Conservation (phyloP, 2,797 vertebrate species). For the Phataginus tricuspis region DNA sequence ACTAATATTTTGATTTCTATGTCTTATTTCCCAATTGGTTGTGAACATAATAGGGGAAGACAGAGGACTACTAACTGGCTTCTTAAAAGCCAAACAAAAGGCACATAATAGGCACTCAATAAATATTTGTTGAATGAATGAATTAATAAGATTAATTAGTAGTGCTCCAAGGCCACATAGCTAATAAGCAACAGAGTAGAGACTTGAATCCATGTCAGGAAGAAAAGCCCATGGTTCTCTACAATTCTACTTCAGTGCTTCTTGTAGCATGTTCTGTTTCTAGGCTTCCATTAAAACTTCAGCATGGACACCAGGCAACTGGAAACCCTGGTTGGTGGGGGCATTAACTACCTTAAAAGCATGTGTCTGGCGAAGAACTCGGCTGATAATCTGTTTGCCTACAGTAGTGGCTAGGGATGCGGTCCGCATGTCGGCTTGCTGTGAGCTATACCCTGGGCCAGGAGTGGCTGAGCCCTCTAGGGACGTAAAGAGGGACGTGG, state of each 20-base stretch:
- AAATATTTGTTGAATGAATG: slow-evolving; percentile 30
- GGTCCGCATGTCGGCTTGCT: not conserved
- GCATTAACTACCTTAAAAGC: not conserved
- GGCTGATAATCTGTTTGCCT: not conserved
- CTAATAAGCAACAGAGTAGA: not conserved
- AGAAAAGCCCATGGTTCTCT: slow-evolving; percentile 36
- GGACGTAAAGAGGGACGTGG: not conserved
- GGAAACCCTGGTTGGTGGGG: not conserved
- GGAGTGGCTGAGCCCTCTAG: not conserved
- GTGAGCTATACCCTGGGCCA: not conserved
- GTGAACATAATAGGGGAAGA: not conserved
- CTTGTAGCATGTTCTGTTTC: not conserved
- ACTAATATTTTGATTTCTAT: not conserved
- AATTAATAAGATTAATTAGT: not conserved
- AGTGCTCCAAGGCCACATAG: not conserved
- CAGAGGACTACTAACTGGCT: not conserved
- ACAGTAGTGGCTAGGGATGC: not conserved
- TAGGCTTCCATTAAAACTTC: not conserved
- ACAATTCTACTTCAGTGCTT: not conserved
- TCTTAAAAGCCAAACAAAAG: not conserved
- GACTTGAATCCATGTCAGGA: not conserved
- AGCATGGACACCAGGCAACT: not conserved
- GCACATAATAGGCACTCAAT: not conserved
- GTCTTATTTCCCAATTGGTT: slow-evolving; percentile 13
- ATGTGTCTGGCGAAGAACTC: not conserved